Evolutionary conservation across 2,113 vertebrate genomes (phyloP).

Genomic region (Osmerus eperlanus): DNA sequence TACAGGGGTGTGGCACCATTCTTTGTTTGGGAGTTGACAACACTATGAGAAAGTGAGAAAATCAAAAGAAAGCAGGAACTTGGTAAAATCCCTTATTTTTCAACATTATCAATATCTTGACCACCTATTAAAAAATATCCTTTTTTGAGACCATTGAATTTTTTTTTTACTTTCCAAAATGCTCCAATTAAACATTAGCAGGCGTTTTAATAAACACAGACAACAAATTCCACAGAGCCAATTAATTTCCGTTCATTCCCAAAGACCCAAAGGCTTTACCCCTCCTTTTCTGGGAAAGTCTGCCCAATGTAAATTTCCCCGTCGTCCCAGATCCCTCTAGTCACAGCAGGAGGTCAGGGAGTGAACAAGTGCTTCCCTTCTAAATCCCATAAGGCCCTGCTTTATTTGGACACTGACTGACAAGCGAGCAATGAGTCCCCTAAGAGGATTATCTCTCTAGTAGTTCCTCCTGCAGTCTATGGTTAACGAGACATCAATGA

Average conservation of each 20-base stretch:
- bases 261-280: slow-evolving; percentile 1
- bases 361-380: slow-evolving; percentile 61
- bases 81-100: not conserved
- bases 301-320: slow-evolving; percentile 10
- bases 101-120: not conserved
- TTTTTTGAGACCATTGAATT: not conserved
- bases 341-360: slow-evolving; percentile 63
- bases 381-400: slow-evolving; percentile 77
- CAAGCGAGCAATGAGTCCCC: slow-evolving; percentile 69
- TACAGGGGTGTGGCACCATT: slow-evolving; percentile 98
- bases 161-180: too few species aligned
- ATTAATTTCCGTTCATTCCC: not conserved
- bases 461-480: slow-evolving; percentile 47
- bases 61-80: not conserved
- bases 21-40: slow-evolving; percentile 92
- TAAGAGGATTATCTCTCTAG: slow-evolving; percentile 77
- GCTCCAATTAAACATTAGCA: too few species aligned
- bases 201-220: not conserved
- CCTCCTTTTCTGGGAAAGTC: slow-evolving; percentile 20
- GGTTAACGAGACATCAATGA: slow-evolving; percentile 31
- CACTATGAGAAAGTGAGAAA: slow-evolving; percentile 66
- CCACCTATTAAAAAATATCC: not conserved
- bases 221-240: not conserved
- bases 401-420: slow-evolving; percentile 79
- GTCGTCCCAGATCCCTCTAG: slow-evolving; percentile 40